Percentiles rank a stretch among this genome's conserved stretches.
phyloP scores from a whole-genome alignment of 2,113 vertebrate species.

The Centropus bengalensis region DNA sequence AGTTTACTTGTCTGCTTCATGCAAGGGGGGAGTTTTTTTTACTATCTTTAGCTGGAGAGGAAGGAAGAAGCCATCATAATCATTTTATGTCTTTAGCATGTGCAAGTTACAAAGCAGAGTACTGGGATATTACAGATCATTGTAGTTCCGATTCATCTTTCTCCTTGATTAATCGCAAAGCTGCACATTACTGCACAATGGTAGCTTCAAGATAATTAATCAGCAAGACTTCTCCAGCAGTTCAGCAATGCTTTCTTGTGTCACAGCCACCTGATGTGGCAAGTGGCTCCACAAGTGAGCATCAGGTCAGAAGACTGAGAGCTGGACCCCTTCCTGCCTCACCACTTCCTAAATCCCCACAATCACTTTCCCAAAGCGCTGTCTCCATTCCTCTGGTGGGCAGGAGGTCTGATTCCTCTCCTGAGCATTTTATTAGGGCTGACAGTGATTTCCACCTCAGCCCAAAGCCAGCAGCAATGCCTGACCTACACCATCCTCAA shows the following conservation, averaged over 20 bases:
- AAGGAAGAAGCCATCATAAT: constrained; percentile 21
- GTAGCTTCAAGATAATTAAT: constrained; percentile 17
- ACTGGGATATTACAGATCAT: background rate
- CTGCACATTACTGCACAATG: background rate
- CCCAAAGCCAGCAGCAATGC: background rate
- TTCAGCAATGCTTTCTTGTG: background rate
- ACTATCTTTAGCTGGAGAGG: background rate
- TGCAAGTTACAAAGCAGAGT: constrained; percentile 1
- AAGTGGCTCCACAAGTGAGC: background rate
- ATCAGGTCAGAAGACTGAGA: background rate
- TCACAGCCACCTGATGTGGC: background rate
- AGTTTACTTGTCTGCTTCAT: background rate
- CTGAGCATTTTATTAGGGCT: background rate
- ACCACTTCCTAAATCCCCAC: background rate
- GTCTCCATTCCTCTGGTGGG: background rate
- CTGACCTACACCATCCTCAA: background rate
- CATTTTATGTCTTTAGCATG: constrained; percentile 5
- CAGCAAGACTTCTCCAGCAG: background rate
- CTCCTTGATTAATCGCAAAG: constrained; percentile 42
- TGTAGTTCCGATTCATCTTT: background rate
- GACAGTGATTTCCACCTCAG: background rate
- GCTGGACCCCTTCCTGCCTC: background rate
- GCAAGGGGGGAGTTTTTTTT: background rate
- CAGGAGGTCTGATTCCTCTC: background rate
- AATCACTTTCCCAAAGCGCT: background rate